Conservation (phyloP, 2,888 invertebrate species). For the Drosophila affinis region DNA sequence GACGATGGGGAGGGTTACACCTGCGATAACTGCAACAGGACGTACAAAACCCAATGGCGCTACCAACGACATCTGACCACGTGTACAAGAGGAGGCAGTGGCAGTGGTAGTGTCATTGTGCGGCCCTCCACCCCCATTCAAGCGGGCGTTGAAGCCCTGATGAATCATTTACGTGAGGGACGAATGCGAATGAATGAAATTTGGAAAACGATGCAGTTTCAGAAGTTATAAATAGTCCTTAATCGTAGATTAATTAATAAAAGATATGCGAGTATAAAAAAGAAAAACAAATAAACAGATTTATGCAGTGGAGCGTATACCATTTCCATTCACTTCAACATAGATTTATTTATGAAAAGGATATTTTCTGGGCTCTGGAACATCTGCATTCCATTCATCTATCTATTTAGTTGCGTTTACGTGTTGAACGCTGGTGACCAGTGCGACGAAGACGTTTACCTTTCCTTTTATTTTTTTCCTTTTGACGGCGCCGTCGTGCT, state of each 20-base stretch:
- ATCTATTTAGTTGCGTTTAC: too few species aligned
- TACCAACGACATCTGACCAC: conserved; percentile 46
- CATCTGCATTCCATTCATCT: background rate
- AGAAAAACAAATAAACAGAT: background rate
- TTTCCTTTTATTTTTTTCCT: too few species aligned
- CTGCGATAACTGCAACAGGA: conserved; percentile 66
- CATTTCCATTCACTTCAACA: background rate
- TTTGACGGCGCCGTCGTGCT: background rate
- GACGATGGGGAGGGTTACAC: conserved; percentile 20
- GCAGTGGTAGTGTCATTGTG: background rate
- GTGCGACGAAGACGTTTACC: background rate
- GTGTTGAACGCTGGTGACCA: background rate
- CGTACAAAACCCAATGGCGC: conserved; percentile 57
- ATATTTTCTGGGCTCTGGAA: background rate
- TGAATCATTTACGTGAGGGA: conserved; percentile 54
- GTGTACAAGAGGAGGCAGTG: conserved; percentile 27
- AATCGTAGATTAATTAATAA: background rate
- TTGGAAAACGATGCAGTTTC: conserved; percentile 42
- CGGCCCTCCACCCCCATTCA: background rate
- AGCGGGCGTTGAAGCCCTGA: conserved; percentile 34
- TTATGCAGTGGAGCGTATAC: background rate
- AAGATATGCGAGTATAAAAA: too few species aligned
- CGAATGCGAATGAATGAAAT: conserved; percentile 51
- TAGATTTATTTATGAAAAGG: background rate
- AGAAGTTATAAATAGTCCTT: background rate